phyloP scores from a whole-genome alignment of 2,888 invertebrate genomes.

The Nemotelus nigrinus region DNA sequence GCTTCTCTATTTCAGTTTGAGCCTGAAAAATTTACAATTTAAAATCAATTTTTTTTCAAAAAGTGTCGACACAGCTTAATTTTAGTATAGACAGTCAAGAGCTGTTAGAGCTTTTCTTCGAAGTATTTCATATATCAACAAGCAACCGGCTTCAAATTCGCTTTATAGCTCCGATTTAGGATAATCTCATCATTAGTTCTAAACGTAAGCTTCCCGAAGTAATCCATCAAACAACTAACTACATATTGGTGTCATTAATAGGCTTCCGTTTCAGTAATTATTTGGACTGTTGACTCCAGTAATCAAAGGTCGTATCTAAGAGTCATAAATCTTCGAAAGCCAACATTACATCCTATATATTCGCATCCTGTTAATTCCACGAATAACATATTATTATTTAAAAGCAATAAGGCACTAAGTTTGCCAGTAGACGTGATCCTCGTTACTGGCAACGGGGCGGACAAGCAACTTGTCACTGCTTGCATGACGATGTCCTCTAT shows the following conservation, averaged over 20 bases:
- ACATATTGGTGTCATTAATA: too few species aligned
- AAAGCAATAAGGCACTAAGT: background rate
- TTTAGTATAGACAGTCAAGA: too few species aligned
- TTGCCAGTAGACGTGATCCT: background rate
- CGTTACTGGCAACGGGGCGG: background rate
- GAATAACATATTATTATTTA: background rate
- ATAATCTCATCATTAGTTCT: slow-evolving; percentile 12
- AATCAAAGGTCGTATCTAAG: background rate
- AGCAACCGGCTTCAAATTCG: too few species aligned
- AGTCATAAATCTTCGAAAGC: slow-evolving; percentile 8
- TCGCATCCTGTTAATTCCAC: background rate
- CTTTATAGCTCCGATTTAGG: too few species aligned
- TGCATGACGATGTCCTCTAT: background rate
- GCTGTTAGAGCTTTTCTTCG: too few species aligned
- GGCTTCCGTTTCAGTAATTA: background rate
- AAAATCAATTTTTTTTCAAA: too few species aligned
- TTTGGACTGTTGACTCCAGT: slow-evolving; percentile 3
- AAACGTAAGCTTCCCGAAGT: background rate
- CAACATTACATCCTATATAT: too few species aligned
- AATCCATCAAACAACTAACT: background rate
- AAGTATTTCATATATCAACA: too few species aligned
- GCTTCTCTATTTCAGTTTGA: too few species aligned
- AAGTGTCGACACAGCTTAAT: too few species aligned
- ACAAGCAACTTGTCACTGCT: background rate
- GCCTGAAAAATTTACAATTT: too few species aligned